Evolutionary conservation across 2,113 vertebrate genomes (phyloP).

Genomic region (Heterocephalus glaber): DNA sequence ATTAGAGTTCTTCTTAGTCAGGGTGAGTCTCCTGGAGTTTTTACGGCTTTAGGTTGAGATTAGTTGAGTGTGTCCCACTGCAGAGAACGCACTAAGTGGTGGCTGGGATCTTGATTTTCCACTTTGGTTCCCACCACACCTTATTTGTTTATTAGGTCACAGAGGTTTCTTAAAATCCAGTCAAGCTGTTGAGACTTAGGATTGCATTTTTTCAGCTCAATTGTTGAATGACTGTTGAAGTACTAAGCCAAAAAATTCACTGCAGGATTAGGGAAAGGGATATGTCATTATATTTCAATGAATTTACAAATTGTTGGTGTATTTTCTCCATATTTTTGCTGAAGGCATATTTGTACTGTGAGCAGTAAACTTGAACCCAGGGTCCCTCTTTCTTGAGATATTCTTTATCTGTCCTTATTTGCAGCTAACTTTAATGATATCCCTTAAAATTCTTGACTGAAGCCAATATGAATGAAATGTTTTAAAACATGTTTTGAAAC

Average conservation of each 20-base stretch:
- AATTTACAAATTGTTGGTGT: neutral
- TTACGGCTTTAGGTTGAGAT: slow-evolving; percentile 11
- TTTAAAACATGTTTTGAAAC: neutral
- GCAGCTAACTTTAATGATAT: neutral
- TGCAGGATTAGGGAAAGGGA: neutral
- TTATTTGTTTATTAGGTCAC: slow-evolving; percentile 78
- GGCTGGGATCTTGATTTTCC: slow-evolving; percentile 76
- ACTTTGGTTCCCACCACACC: slow-evolving; percentile 78
- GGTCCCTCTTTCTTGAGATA: neutral
- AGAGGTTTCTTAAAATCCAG: slow-evolving; percentile 50
- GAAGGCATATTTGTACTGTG: neutral
- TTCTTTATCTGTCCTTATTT: neutral
- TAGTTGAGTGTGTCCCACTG: neutral
- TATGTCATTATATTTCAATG: neutral
- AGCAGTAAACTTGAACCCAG: neutral
- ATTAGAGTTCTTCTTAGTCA: neutral
- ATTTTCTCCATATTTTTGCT: neutral
- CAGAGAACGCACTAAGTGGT: slow-evolving; percentile 4
- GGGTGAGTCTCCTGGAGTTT: neutral
- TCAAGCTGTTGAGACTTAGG: neutral
- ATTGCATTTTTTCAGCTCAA: slow-evolving; percentile 29
- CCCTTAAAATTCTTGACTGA: neutral
- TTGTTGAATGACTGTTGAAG: neutral
- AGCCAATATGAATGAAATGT: neutral
- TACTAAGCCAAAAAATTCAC: neutral